Conservation (phyloP, 2,113 vertebrate species). For the Tachysurus fulvidraco region DNA sequence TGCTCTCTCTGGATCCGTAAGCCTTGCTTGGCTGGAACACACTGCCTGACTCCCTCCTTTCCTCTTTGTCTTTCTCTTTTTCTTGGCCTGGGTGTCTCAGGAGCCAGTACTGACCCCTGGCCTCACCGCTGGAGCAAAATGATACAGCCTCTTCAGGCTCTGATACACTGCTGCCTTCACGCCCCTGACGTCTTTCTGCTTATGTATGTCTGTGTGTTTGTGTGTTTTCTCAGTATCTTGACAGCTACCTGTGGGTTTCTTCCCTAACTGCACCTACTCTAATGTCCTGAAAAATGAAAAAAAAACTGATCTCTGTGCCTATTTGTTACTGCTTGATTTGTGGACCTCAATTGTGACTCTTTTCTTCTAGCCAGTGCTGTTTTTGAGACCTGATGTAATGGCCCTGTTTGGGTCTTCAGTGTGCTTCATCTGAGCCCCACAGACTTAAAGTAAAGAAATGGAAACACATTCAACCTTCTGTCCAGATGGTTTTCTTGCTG, state of each 20-base stretch:
- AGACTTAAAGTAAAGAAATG: slow-evolving; percentile 30
- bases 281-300: slow-evolving; percentile 31
- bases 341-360: slow-evolving; percentile 51
- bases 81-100: slow-evolving; percentile 41
- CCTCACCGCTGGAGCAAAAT: slow-evolving; percentile 41
- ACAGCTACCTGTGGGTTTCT: slow-evolving; percentile 31
- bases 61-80: slow-evolving; percentile 37
- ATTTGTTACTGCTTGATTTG: slow-evolving; percentile 42
- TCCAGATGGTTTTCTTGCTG: slow-evolving; percentile 12
- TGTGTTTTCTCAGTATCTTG: slow-evolving; percentile 23
- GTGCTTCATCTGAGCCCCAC: slow-evolving; percentile 28
- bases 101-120: slow-evolving; percentile 52
- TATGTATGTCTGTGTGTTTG: slow-evolving; percentile 33
- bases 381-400: slow-evolving; percentile 46
- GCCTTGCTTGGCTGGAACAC: slow-evolving; percentile 32
- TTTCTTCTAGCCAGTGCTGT: slow-evolving; percentile 57
- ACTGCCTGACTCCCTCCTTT: slow-evolving; percentile 44
- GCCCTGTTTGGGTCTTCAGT: slow-evolving; percentile 26
- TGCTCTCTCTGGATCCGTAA: slow-evolving; percentile 45
- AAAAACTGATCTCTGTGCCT: slow-evolving; percentile 44
- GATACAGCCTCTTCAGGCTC: slow-evolving; percentile 51
- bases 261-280: slow-evolving; percentile 29
- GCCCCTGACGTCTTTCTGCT: slow-evolving; percentile 23
- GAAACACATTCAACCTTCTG: slow-evolving; percentile 22
- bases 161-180: slow-evolving; percentile 47